Conservation (phyloP, 2,797 vertebrate species). For the Heterohyrax brucei region DNA sequence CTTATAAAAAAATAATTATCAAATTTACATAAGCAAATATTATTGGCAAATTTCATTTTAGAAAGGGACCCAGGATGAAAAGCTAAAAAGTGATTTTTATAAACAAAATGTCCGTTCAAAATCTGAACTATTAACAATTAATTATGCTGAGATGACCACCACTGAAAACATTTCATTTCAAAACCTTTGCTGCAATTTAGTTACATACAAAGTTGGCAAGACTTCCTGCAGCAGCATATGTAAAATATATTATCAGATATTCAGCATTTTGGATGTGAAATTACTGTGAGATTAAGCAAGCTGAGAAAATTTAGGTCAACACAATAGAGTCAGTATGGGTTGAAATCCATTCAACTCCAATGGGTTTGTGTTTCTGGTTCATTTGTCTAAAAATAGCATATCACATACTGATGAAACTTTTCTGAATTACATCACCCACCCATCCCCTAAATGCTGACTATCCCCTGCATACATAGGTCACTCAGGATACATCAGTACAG, state of each 20-base stretch:
- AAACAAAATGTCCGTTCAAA: background rate
- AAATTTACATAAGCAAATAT: background rate
- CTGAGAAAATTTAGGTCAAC: background rate
- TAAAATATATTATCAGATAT: background rate
- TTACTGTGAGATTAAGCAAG: background rate
- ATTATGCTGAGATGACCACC: background rate
- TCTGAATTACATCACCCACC: background rate
- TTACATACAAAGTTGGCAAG: slow-evolving; percentile 4
- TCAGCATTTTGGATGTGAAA: background rate
- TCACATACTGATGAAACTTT: background rate
- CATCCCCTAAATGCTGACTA: background rate
- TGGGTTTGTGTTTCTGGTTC: no score
- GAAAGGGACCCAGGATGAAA: background rate
- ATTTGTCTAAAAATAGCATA: background rate
- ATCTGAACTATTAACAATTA: background rate
- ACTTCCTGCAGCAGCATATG: background rate
- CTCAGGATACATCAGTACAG: background rate
- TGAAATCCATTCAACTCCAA: no score
- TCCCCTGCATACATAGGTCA: background rate
- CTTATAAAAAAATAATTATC: slow-evolving; percentile 45
- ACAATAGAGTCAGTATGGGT: no score
- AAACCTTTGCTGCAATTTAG: background rate
- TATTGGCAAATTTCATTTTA: slow-evolving; percentile 48
- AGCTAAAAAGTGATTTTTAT: background rate
- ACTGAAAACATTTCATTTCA: slow-evolving; percentile 20